Percentiles rank a stretch among this genome's conserved stretches.
Evolutionary conservation across 2,888 invertebrate species (phyloP).

Genomic region (Auanema freiburgensis): DNA sequence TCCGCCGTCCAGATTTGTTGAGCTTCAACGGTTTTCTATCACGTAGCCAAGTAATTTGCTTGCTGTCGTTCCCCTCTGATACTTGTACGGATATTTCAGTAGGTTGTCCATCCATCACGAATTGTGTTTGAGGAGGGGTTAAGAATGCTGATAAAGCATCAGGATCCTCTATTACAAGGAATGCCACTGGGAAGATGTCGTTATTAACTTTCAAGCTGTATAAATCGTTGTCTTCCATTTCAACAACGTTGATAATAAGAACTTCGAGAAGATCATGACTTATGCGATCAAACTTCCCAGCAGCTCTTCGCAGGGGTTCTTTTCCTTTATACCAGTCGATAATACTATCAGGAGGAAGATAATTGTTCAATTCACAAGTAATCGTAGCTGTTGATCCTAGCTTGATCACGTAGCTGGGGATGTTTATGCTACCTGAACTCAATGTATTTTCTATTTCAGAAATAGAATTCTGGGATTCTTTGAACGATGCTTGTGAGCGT

Average conservation of each 20-base stretch:
- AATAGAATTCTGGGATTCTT: constrained; percentile 37
- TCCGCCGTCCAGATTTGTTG: constrained; percentile 30
- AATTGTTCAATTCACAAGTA: constrained; percentile 62
- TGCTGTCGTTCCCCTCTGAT: constrained; percentile 35
- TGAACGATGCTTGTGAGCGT: constrained; percentile 41
- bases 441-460: constrained; percentile 44
- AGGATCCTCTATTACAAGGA: constrained; percentile 53
- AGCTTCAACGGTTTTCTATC: constrained; percentile 46
- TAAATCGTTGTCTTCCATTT: constrained; percentile 53
- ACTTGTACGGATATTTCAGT: constrained; percentile 51
- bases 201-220: constrained; percentile 60
- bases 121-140: constrained; percentile 54
- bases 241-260: constrained; percentile 56
- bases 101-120: constrained; percentile 64
- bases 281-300: constrained; percentile 53
- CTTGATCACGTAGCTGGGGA: constrained; percentile 62
- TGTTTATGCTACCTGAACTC: constrained; percentile 46
- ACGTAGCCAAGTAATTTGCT: constrained; percentile 54
- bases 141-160: constrained; percentile 26
- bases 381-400: constrained; percentile 60
- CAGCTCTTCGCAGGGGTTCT: constrained; percentile 36
- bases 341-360: constrained; percentile 42
- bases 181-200: constrained; percentile 61
- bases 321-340: constrained; percentile 59
- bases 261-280: constrained; percentile 59